These are phyloP conservation scores for Sesamia inferens DNA, from an alignment of 2,888 invertebrate genomes.

Conservation along the genomic window DNA sequence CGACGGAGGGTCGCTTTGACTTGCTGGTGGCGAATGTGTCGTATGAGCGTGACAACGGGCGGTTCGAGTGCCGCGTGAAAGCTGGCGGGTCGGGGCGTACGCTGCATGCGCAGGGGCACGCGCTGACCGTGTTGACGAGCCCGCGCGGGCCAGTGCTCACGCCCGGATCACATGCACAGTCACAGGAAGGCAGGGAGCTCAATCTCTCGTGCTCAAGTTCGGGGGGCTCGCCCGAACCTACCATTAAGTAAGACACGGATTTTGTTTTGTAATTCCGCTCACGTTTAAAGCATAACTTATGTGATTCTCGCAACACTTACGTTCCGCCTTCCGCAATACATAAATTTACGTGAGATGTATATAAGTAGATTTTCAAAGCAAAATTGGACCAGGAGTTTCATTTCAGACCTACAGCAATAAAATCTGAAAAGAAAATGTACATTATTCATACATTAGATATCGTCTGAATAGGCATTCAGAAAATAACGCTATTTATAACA, in stretches of 20 bases:
- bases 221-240: constrained; percentile 97
- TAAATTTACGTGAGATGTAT: constrained; percentile 9
- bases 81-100: constrained; percentile 95
- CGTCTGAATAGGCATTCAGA: neutral
- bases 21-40: constrained; percentile 96
- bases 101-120: constrained; percentile 95
- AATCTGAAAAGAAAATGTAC: neutral
- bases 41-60: constrained; percentile 97
- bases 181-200: constrained; percentile 94
- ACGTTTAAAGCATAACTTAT: constrained; percentile 32
- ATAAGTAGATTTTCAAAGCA: constrained; percentile 8
- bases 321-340: constrained; percentile 7
- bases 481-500: neutral
- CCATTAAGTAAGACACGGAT: constrained; percentile 91
- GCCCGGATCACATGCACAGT: constrained; percentile 94
- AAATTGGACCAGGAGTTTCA: neutral
- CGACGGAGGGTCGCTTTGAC: constrained; percentile 96
- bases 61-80: constrained; percentile 97
- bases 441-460: neutral
- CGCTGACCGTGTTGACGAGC: constrained; percentile 95
- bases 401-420: neutral
- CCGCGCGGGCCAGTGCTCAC: constrained; percentile 95
- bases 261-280: constrained; percentile 25
- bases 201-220: constrained; percentile 95
- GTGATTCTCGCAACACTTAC: constrained; percentile 23